Conservation (phyloP, 2,113 vertebrate genomes). For the Pteropus alecto region DNA sequence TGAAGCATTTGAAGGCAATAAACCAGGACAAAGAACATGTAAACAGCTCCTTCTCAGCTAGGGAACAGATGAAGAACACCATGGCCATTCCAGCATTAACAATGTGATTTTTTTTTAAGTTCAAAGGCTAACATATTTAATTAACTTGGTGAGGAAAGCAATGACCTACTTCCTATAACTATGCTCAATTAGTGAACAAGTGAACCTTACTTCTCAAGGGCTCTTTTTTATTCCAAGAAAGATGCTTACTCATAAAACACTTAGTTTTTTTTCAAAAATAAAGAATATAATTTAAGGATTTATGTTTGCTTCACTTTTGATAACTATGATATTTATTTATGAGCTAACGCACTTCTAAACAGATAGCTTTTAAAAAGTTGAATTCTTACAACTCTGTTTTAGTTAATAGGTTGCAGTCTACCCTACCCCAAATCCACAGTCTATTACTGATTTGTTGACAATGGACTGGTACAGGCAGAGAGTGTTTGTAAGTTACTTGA, state of each 20-base stretch:
- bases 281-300: neutral
- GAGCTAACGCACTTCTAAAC: neutral
- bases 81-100: slow-evolving; percentile 29
- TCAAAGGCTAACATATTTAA: slow-evolving; percentile 60
- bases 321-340: neutral
- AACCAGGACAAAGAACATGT: slow-evolving; percentile 17
- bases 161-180: slow-evolving; percentile 50
- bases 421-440: neutral
- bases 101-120: neutral
- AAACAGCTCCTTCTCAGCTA: slow-evolving; percentile 40
- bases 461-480: neutral
- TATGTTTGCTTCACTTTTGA: neutral
- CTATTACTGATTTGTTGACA: neutral
- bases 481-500: neutral
- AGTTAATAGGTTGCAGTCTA: neutral
- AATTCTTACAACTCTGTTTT: neutral
- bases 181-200: slow-evolving; percentile 1
- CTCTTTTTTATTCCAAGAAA: neutral
- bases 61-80: slow-evolving; percentile 33
- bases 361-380: neutral
- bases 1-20: slow-evolving; percentile 12
- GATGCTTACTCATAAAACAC: neutral
- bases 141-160: slow-evolving; percentile 60
- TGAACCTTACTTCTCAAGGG: slow-evolving; percentile 16
- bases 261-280: neutral